Base-by-base conservation (phyloP, 2,113 vertebrate genomes). In the Ceratotherium simum region DNA sequence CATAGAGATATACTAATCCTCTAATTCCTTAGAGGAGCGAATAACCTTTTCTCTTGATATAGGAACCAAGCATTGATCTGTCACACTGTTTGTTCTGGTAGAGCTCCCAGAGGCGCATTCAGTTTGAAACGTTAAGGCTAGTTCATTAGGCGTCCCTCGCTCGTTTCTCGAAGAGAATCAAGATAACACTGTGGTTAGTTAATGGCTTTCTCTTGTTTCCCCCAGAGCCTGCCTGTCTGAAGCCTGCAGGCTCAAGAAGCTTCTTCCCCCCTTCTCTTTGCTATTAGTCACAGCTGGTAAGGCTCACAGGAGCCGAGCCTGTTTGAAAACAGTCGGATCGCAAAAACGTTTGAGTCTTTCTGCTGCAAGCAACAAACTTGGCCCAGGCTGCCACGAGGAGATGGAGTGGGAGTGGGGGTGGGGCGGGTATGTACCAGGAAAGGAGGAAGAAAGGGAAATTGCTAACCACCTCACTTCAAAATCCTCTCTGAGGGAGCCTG, bases 141-240 rank as follows among this genome's bases (percentile, higher is more conserved):
- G 99, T 99, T 99, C 99, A 99, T 99, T 99, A 99, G 99, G 99
- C 98, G 97, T 99, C 99, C 99, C 98, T 98, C 98, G 99, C 99
- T 99, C 99, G 99, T 99, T 99, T 99, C 99, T 99, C 99, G 96
- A 98, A 99, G 99, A 99, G 99, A 99, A 99, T 99, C 99, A 99
- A 99, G 99, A 99, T 99, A 99, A 99, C 99, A 99, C 99, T 99
- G 99, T 99, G 99, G 99, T 99, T 99, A 99, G 99, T 99, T 99
- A 99, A 99, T 99, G 99, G 99, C 99, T 99, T 99, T 99, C 99
- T 99, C 99, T 99, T 99, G 99, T 99, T 99, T 99, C 99, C 99
- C 99, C 99, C 97, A 99, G 99, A 99, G 99, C 98, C 99, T 98
- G 99, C 98, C 99, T 99, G 99, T 99, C 99, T 99, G 99, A 99